Evolutionary conservation across 92 coral and sea anemone genomes (phyloP).

Genomic region (Metridium senile): DNA sequence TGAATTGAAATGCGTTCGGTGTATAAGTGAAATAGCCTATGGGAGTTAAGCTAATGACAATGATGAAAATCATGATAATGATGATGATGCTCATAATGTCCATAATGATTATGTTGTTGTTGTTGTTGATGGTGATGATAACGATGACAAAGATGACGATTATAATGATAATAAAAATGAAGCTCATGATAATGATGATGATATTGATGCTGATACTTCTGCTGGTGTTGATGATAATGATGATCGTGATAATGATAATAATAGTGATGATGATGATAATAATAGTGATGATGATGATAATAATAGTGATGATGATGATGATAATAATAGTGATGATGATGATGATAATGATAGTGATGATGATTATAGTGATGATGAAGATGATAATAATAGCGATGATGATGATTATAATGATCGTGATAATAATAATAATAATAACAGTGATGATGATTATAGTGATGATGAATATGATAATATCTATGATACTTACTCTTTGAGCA

Average conservation of each 20-base stretch:
- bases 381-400: not conserved
- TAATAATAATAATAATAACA: not conserved
- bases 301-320: not conserved
- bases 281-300: not conserved
- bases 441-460: not conserved
- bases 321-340: not conserved
- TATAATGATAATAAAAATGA: not conserved
- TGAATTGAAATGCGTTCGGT: too few relatives aligned
- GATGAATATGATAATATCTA: not conserved
- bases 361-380: not conserved
- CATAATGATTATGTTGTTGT: not conserved
- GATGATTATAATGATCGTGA: not conserved
- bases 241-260: not conserved
- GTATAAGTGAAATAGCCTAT: too few relatives aligned
- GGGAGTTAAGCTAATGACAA: not conserved
- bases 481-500: slow-evolving; percentile 17
- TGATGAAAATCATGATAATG: not conserved
- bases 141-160: not conserved
- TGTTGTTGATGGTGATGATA: not conserved
- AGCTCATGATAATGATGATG: not conserved
- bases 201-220: not conserved
- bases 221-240: not conserved
- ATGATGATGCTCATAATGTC: not conserved
- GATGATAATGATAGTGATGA: not conserved
- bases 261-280: not conserved